These are phyloP conservation scores for Eurytemora carolleeae DNA, from an alignment of 1,140 invertebrate species.

Conservation along the genomic window DNA sequence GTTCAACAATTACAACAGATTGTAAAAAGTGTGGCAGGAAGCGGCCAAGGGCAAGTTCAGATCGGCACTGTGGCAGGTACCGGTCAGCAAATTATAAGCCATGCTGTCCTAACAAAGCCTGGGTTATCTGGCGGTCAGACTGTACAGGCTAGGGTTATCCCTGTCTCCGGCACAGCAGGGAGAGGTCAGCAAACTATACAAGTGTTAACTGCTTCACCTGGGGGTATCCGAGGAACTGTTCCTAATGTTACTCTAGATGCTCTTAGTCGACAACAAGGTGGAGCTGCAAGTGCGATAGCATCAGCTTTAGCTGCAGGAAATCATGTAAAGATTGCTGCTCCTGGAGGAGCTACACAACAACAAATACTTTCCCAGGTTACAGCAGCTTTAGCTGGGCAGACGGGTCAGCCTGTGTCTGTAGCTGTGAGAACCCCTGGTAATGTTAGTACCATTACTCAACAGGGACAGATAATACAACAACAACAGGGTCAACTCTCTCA, in stretches of 20 bases:
- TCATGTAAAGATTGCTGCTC: conserved; percentile 1
- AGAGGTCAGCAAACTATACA: conserved; percentile 7
- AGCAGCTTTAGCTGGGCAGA: neutral
- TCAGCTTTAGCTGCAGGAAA: neutral
- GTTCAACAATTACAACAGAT: conserved; percentile 57
- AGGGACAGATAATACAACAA: too few species aligned
- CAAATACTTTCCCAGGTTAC: conserved; percentile 4
- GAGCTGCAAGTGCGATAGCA: neutral
- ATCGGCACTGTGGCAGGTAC: neutral
- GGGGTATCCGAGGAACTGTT: neutral
- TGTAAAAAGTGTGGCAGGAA: conserved; percentile 33
- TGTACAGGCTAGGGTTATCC: conserved; percentile 12
- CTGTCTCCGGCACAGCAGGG: neutral
- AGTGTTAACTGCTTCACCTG: neutral
- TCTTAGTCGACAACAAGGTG: neutral
- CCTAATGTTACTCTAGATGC: conserved; percentile 12
- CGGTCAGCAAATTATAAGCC: neutral
- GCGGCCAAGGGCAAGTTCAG: neutral
- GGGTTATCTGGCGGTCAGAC: neutral
- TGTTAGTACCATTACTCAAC: too few species aligned
- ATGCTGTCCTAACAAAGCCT: conserved; percentile 5
- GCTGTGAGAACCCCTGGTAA: conserved; percentile 7
- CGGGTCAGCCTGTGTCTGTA: conserved; percentile 9
- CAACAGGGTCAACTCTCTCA: too few species aligned
- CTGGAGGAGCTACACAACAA: neutral